Evolutionary conservation across 2,797 vertebrate species (phyloP), one percentile per base, ranked within the genome.

Genomic region (Oreochromis grahami): DNA sequence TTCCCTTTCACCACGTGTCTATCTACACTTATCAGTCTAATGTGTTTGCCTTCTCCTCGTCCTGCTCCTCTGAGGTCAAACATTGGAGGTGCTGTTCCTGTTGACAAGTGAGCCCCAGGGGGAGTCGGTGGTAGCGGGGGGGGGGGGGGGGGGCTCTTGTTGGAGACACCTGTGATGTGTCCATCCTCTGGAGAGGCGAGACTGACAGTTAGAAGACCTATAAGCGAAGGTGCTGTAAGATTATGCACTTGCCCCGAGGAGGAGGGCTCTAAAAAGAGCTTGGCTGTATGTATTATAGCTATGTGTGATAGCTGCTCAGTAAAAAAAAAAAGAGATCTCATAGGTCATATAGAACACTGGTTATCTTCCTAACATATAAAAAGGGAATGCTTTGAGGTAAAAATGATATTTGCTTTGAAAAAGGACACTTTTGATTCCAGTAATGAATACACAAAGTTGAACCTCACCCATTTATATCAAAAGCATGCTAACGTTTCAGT

Each of bases 141-240:
- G n/a, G 26, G 7, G 3, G 45, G 7, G 53, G 9, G n/a, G n/a
- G 0, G 78, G 76, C 60, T 77, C 85, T 60, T 79, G 84, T 53
- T 79, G 78, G 84, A 77, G 88, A 86, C 88, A 88, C 88, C 89
- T 91, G 87, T 85, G 89, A 91, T 90, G 87, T 86, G 87, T 88
- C 84, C 87, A 84, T 93, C 91, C 91, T 94, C 90, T 74, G 77
- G 79, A 92, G 90, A 91, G 87, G 87, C 3, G 60, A 88, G 78
- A 81, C 87, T 93, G 93, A 93, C 93, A 92, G 91, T 7, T 85
- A 85, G 91, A 63, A 85, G 81, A 89, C 87, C 91, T 91, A 90
- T 88, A 88, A 91, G 88, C 26, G 38, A 83, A 87, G 78, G 43
- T 81, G 81, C 91, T 91, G 93, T 94, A 92, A 90, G 87, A 93